A percentile compares a stretch with the other conserved stretches of the same genome.
phyloP scores from a whole-genome alignment of 2,797 vertebrate genomes.

The Apodemus agrarius region DNA sequence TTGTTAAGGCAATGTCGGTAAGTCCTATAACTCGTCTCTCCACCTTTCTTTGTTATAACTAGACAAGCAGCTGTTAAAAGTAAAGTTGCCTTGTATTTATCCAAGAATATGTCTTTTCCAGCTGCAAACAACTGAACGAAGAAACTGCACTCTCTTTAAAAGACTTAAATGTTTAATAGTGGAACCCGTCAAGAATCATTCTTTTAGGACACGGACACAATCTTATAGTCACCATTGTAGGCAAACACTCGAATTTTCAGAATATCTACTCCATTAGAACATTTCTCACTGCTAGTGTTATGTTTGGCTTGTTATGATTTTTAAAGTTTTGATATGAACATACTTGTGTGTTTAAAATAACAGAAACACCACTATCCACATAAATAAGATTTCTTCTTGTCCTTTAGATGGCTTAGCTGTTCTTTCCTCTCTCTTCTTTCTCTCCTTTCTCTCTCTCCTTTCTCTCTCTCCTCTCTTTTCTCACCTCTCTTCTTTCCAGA shows the following conservation, averaged over 20 bases:
- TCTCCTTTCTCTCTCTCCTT: not conserved
- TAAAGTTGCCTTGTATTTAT: constrained; percentile 75
- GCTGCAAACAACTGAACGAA: constrained; percentile 70
- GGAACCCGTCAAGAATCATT: constrained; percentile 69
- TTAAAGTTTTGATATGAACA: constrained; percentile 76
- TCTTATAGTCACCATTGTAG: constrained; percentile 60
- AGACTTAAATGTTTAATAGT: constrained; percentile 67
- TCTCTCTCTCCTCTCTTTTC: not conserved
- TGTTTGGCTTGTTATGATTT: constrained; percentile 62
- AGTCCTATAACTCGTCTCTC: constrained; percentile 11
- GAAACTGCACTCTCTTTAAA: constrained; percentile 41
- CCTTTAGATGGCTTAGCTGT: constrained; percentile 60
- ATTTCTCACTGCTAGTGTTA: constrained; percentile 40
- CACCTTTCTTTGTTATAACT: constrained; percentile 37
- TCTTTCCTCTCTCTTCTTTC: not conserved
- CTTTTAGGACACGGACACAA: constrained; percentile 52
- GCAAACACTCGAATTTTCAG: constrained; percentile 30
- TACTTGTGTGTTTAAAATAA: constrained; percentile 68
- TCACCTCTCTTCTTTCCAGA: not conserved
- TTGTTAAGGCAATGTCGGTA: constrained; percentile 26
- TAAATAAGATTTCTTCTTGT: constrained; percentile 60
- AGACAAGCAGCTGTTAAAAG: constrained; percentile 60
- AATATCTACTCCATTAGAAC: constrained; percentile 47
- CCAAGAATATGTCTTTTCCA: constrained; percentile 76
- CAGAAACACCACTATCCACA: constrained; percentile 27